Base-by-base conservation (phyloP, 2,797 vertebrate genomes). In the Neolamprologus multifasciatus region DNA sequence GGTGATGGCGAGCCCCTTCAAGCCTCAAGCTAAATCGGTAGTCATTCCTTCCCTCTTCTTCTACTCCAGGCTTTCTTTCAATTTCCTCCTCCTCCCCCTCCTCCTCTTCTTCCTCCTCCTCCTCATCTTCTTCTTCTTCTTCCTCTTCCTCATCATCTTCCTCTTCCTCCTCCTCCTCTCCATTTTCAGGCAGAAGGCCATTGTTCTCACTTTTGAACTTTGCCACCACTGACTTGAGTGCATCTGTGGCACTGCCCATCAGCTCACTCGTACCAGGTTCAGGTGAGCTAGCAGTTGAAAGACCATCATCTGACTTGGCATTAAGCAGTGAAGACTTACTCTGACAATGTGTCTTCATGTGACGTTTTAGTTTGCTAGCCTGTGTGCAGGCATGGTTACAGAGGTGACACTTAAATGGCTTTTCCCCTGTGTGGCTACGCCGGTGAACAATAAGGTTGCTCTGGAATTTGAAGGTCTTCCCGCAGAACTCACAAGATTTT, bases 341-440 rank as follows among this genome's bases (percentile, higher is more conserved):
- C 96, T 98, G 98, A 96, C 98, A 98, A 95, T 99, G 98, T 1
- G 98, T 99, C 96, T 99, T 99, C 98, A 99, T 99, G 97, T 99
- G 98, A 87, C 98, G 97, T 93, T 99, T 99, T 84, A 99, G 96
- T 94, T 99, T 99, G 97, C 98, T 99, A 93, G 98, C 98, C 96
- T 99, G 98, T 5, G 98, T 99, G 96, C 98, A 99, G 77, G 98
- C 98, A 1, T 99, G 98, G 96, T 99, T 98, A 12, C 98, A 99
- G 86, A 99, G 97, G 96, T 97, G 98, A 96, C 98, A 99, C 94
- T 99, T 99, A 94, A 99, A 99, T 87, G 98, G 98, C 96, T 99
- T 99, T 95, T 99, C 98, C 83, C 98, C 98, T 0, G 98, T 99
- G 97, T 99, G 98, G 97, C 98, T 99, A 80, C 98, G 97, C 90